Evolutionary conservation across 2,888 invertebrate genomes (phyloP).

Genomic region (Ochropacha duplaris): DNA sequence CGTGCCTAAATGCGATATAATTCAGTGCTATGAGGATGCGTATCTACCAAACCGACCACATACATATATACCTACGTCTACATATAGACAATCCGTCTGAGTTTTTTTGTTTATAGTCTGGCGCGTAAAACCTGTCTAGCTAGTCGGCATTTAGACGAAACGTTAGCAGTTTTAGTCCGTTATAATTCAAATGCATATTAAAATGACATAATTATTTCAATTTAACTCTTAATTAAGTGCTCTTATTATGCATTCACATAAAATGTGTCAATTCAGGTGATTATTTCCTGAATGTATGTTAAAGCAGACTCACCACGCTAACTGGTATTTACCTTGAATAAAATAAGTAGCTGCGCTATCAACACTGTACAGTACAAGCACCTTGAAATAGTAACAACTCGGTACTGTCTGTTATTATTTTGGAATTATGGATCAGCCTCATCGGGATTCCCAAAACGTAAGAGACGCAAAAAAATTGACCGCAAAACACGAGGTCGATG

Average conservation of each 20-base stretch:
- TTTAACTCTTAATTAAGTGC: conserved; percentile 2
- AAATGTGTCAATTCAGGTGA: neutral
- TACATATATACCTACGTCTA: too few relatives aligned
- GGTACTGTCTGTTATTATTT: conserved; percentile 28
- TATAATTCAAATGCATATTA: conserved; percentile 30
- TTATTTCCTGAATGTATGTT: neutral
- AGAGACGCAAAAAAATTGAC: conserved; percentile 50
- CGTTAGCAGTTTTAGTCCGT: conserved; percentile 31
- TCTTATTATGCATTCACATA: neutral
- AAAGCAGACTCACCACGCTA: neutral
- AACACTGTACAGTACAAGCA: conserved; percentile 4
- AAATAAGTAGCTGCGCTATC: conserved; percentile 1
- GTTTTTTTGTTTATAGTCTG: conserved; percentile 51
- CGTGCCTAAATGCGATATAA: neutral
- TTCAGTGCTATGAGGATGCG: conserved; percentile 19
- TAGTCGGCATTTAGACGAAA: conserved; percentile 36
- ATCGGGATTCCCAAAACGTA: conserved; percentile 59
- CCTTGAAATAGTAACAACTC: conserved; percentile 7
- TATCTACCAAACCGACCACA: conserved; percentile 38
- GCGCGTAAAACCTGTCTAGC: conserved; percentile 60
- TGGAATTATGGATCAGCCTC: conserved; percentile 41
- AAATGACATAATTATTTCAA: conserved; percentile 2
- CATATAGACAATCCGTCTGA: conserved; percentile 42
- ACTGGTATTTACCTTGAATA: neutral
- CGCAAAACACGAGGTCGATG: conserved; percentile 52